Conservation (phyloP, 2,113 vertebrate genomes). For the Larimichthys crocea region DNA sequence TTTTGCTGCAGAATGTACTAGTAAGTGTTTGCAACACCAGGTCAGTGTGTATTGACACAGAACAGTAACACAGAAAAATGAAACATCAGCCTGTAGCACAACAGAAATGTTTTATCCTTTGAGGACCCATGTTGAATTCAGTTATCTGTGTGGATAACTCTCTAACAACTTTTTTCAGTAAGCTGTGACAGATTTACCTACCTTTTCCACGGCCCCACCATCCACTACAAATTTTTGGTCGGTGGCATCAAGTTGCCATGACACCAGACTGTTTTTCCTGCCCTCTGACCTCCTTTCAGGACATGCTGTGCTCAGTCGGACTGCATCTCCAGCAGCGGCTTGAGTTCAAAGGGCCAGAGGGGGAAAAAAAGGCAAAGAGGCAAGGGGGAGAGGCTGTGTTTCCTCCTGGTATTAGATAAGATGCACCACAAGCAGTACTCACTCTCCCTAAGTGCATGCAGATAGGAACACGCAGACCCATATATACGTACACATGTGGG, state of each 20-base stretch:
- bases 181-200: conserved; percentile 29
- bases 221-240: conserved; percentile 43
- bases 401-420: conserved; percentile 69
- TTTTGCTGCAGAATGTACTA: not conserved
- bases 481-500: conserved; percentile 41
- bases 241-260: conserved; percentile 79
- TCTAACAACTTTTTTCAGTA: not conserved
- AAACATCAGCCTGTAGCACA: not conserved
- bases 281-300: conserved; percentile 78
- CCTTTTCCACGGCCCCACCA: conserved; percentile 16
- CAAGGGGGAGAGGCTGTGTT: conserved; percentile 43
- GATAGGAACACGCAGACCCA: conserved; percentile 52
- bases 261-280: conserved; percentile 80
- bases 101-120: not conserved
- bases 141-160: not conserved
- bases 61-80: not conserved
- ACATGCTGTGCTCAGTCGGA: conserved; percentile 75
- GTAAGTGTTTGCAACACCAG: not conserved
- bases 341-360: conserved; percentile 65
- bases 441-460: conserved; percentile 52
- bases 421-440: conserved; percentile 59
- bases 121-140: not conserved
- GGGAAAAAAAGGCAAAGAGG: conserved; percentile 1
- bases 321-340: conserved; percentile 69
- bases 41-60: not conserved